Conservation (phyloP, 2,888 invertebrate genomes). For the Tiphia femorata region DNA sequence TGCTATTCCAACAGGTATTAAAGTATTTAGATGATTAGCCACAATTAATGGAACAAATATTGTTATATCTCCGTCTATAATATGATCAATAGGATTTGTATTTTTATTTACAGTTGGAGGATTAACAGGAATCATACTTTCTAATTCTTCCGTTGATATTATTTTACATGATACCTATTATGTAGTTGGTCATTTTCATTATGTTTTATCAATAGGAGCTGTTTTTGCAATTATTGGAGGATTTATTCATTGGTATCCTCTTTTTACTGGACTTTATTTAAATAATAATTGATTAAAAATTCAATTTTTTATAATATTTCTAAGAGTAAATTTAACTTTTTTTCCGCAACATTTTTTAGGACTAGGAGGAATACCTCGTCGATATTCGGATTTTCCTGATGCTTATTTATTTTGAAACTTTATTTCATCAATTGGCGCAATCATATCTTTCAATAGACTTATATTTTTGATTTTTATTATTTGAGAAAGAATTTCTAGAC, state of each 20-base stretch:
- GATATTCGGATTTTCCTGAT: conserved; percentile 76
- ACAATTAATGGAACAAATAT: conserved; percentile 63
- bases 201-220: conserved; percentile 21
- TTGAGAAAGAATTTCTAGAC: too few species aligned
- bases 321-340: conserved; percentile 72
- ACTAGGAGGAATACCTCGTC: conserved; percentile 72
- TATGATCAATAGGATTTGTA: conserved; percentile 44
- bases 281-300: not conserved
- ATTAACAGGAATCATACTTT: conserved; percentile 15
- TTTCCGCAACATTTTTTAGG: conserved; percentile 79
- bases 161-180: conserved; percentile 40
- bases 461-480: too few species aligned
- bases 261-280: conserved; percentile 1
- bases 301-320: conserved; percentile 3
- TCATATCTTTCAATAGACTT: conserved; percentile 38
- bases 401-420: conserved; percentile 71
- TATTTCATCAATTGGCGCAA: conserved; percentile 19
- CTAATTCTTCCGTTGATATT: conserved; percentile 20
- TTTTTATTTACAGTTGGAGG: conserved; percentile 9
- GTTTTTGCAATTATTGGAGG: conserved; percentile 16
- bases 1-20: too few species aligned
- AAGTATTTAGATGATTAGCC: conserved; percentile 16
- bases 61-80: conserved; percentile 76
- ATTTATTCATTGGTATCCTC: conserved; percentile 20
- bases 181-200: conserved; percentile 66